Conservation (phyloP, 2,797 vertebrate genomes). For the Sciurus vulgaris region DNA sequence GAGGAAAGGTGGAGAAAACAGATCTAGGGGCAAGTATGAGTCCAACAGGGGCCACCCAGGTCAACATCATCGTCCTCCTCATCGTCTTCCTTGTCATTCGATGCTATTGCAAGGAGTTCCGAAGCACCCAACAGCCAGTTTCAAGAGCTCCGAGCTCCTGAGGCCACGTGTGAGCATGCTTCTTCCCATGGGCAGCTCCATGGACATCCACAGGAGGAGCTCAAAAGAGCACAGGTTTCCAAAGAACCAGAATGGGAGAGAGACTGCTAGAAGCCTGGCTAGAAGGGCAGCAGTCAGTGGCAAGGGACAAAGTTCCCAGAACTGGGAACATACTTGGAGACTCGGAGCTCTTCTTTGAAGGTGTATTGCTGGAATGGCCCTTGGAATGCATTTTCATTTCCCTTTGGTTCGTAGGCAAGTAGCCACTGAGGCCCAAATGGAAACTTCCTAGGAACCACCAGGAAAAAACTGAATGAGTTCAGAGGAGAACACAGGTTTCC, state of each 20-base stretch:
- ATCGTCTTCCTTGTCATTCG: not conserved
- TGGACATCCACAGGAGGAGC: not conserved
- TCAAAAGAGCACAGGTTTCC: not conserved
- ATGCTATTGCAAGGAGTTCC: not conserved
- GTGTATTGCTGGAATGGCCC: not conserved
- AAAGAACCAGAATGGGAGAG: not conserved
- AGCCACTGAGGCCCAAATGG: not conserved
- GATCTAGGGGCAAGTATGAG: not conserved
- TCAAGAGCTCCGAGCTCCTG: not conserved
- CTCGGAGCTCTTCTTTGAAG: not conserved
- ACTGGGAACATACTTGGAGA: not conserved
- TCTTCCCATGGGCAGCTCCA: not conserved
- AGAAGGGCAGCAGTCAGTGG: not conserved
- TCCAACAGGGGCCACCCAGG: not conserved
- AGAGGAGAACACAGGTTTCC: not conserved
- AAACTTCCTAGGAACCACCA: not conserved
- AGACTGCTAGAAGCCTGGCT: not conserved
- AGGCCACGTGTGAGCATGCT: not conserved
- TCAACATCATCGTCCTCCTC: not conserved
- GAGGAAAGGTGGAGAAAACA: not conserved
- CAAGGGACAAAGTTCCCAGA: not conserved
- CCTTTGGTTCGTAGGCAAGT: conserved; percentile 61
- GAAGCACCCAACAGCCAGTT: not conserved
- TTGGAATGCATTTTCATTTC: not conserved
- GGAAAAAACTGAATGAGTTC: conserved; percentile 6